Base-by-base conservation (phyloP, 37 sponge, comb jelly and placozoan species). In the Halisarca cf. caerulea region DNA sequence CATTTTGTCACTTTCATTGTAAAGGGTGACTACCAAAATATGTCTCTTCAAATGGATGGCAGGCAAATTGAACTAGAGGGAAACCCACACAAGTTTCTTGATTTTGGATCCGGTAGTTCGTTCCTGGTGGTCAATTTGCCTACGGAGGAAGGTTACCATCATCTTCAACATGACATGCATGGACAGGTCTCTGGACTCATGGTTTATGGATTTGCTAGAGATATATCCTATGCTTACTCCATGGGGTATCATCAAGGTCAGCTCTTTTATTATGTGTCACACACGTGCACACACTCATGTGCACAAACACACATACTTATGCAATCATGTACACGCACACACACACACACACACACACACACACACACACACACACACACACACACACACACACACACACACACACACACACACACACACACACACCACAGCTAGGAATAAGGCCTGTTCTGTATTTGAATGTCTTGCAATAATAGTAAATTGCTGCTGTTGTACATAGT, bases 311-410 rank as follows among this genome's bases (percentile, higher is more conserved):
- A 61, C 64, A 61, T 23, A 61, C 64, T 20, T 23, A 61, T 23
- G 15, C 64, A 61, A 9, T 20, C 64, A 61, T 23, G 15, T 23
- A 61, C 64, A 61, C 64, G 23, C 64, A 61, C 64, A 61, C 64
- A 27, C 64, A 61, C 64, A 61, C 64, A 27, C 64, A 61, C 64
- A 61, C 64, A 27, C 64, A 61, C 64, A 61, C 64, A 27, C 64
- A 61, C 64, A 61, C 64, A 27, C 64, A 61, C 64, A 61, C 64
- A 27, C 64, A 61, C 64, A 61, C 33, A 45, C 33, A 51, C 38
- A 79, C 33, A n/a, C 59, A 44, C 82, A 81, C 43, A 81, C 21
- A 40, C n/a, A 82, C 80, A 80, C 55, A 53, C 25, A 32, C 18
- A 3, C 40, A 21, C 3, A 81, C 64, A 33, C 39, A 0, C 42